phyloP scores from a whole-genome alignment of 2,113 vertebrate species.

The Chauna torquata region DNA sequence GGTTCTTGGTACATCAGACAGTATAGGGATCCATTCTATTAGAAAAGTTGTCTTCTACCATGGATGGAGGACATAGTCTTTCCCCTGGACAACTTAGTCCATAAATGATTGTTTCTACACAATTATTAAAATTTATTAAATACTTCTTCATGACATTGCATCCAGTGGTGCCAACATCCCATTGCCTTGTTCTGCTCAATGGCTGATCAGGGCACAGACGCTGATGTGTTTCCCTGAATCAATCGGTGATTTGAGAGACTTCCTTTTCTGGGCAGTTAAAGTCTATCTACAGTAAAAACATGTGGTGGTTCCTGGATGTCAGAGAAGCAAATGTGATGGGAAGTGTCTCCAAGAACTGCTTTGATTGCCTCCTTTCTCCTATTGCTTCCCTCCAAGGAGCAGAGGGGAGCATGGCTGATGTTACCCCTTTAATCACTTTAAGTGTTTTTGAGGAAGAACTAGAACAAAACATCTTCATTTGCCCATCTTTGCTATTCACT shows the following conservation, averaged over 20 bases:
- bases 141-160: not conserved
- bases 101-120: not conserved
- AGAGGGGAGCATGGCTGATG: not conserved
- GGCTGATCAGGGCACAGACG: accelerated
- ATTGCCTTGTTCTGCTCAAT: not conserved
- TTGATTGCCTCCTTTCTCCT: not conserved
- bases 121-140: not conserved
- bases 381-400: not conserved
- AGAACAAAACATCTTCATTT: not conserved
- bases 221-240: not conserved
- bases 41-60: not conserved
- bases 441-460: not conserved
- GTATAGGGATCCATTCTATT: accelerated
- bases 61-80: not conserved
- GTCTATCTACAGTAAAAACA: not conserved
- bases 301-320: not conserved
- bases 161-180: not conserved
- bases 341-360: not conserved
- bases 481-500: not conserved
- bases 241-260: not conserved
- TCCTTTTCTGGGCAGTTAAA: not conserved
- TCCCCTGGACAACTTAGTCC: not conserved
- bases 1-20: not conserved
- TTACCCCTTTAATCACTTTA: not conserved
- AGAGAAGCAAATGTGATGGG: not conserved